Percentiles rank a stretch among this genome's conserved stretches.
phyloP scores from a whole-genome alignment of 2,888 invertebrate species.

The Siphlonurus alternatus region DNA sequence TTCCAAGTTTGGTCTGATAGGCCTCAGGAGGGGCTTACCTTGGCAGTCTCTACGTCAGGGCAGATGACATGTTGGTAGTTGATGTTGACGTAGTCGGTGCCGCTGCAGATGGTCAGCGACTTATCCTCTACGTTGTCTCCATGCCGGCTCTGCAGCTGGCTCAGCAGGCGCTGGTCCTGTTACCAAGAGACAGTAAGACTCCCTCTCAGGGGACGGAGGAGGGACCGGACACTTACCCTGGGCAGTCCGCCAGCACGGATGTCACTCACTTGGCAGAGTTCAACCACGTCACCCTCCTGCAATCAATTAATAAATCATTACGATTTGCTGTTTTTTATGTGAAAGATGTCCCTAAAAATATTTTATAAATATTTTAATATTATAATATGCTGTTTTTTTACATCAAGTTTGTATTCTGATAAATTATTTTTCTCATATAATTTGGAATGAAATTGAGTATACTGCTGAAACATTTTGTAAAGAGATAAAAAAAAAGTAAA shows the following conservation, averaged over 20 bases:
- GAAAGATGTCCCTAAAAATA: no score
- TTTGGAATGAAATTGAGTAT: no score
- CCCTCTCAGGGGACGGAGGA: background rate
- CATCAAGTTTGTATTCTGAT: no score
- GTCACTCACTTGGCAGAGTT: constrained; percentile 96
- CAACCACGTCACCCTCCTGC: constrained; percentile 96
- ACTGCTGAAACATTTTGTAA: no score
- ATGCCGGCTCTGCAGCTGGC: constrained; percentile 60
- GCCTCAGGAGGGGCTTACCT: constrained; percentile 44
- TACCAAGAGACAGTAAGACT: constrained; percentile 13
- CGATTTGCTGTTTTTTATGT: constrained; percentile 3
- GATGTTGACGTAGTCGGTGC: constrained; percentile 97
- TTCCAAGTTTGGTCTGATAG: no score
- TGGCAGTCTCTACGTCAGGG: constrained; percentile 80
- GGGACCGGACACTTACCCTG: constrained; percentile 54
- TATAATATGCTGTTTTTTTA: no score
- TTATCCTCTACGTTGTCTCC: constrained; percentile 73
- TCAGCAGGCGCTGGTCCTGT: constrained; percentile 65
- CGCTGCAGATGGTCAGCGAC: constrained; percentile 92
- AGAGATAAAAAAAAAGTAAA: constrained; percentile 11
- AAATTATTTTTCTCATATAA: no score
- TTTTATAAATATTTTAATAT: no score
- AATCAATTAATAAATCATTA: constrained; percentile 22
- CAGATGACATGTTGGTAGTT: constrained; percentile 95
- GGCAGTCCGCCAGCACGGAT: constrained; percentile 85